Evolutionary conservation across 2,797 vertebrate species (phyloP).

Genomic region (Denticeps clupeoides): DNA sequence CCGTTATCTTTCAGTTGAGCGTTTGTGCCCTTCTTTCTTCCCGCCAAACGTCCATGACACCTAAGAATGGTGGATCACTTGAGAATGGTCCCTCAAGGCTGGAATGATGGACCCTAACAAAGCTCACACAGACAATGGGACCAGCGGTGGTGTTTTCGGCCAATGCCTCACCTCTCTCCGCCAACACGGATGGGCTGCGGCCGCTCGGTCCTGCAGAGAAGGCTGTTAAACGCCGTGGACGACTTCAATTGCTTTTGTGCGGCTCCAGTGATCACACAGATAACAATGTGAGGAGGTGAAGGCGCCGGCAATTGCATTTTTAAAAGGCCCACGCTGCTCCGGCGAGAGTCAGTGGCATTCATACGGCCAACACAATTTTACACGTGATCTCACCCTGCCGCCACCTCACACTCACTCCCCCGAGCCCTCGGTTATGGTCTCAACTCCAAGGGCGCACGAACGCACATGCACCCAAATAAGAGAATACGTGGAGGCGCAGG

Average conservation of each 20-base stretch:
- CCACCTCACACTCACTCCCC: slow-evolving; percentile 22
- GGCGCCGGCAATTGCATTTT: slow-evolving; percentile 25
- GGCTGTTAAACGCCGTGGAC: slow-evolving; percentile 32
- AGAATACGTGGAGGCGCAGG: too few species aligned
- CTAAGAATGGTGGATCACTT: too few species aligned
- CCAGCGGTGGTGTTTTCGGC: too few species aligned
- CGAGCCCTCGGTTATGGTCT: slow-evolving; percentile 20
- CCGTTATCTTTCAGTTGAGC: too few species aligned
- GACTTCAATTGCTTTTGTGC: slow-evolving; percentile 36
- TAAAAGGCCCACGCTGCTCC: slow-evolving; percentile 10
- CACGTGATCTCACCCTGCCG: slow-evolving; percentile 30
- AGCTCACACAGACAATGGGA: too few species aligned
- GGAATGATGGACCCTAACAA: too few species aligned
- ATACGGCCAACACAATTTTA: slow-evolving; percentile 28
- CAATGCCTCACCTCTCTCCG: too few species aligned
- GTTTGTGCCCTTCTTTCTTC: too few species aligned
- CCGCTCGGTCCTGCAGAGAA: slow-evolving; percentile 16
- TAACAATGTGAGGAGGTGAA: slow-evolving; percentile 28
- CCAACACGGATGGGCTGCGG: slow-evolving; percentile 15
- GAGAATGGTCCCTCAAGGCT: too few species aligned
- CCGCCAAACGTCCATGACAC: too few species aligned
- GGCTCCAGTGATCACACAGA: slow-evolving; percentile 37
- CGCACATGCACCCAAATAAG: too few species aligned
- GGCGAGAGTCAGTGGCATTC: slow-evolving; percentile 26
- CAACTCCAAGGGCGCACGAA: too few species aligned